Evolutionary conservation across 2,888 invertebrate genomes (phyloP), one percentile per base, ranked within the genome.

Genomic region (Pristionchus fissidentatus): DNA sequence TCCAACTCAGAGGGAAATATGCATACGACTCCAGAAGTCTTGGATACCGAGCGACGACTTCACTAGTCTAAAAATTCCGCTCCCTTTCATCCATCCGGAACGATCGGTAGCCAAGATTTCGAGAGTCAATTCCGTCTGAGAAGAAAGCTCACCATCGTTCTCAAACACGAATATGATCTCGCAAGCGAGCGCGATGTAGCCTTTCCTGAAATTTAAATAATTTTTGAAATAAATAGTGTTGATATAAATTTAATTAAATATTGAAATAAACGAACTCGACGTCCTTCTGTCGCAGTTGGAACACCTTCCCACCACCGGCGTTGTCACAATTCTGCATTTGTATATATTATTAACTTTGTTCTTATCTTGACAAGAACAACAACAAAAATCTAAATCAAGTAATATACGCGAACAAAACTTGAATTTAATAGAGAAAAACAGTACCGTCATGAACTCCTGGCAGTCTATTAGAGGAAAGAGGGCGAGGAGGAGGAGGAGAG

Each of bases 111-210:
- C n/a, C n/a, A n/a, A n/a, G n/a, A n/a, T n/a, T n/a, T n/a, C n/a
- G n/a, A n/a, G n/a, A n/a, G n/a, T n/a, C n/a, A n/a, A n/a, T n/a
- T n/a, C n/a, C n/a, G n/a, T n/a, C n/a, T n/a, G n/a, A n/a, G n/a
- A n/a, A n/a, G n/a, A n/a, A 4, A 70, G 43, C 70, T 41, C 26
- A 70, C 70, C 41, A 13, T 70, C 70, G n/a, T 70, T 70, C 70
- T 70, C 70, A 10, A 10, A 10, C 41, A 70, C 70, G 70, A 70
- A 70, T 38, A 41, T 70, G 70, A 41, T 38, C 70, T 70, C 70
- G 70, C 70, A 70, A 3, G 13, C 70, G 70, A 70, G 26, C 38
- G 70, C 70, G 70, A 70, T 41, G 41, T 26, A 70, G 70, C 70
- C 70, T 35, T 41, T 41, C n/a, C 70, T 70, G 70, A n/a, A 70